Percentiles rank a stretch among this genome's conserved stretches.
Evolutionary conservation across 1,140 invertebrate species (phyloP).

Genomic region (Agrypnia vestita): DNA sequence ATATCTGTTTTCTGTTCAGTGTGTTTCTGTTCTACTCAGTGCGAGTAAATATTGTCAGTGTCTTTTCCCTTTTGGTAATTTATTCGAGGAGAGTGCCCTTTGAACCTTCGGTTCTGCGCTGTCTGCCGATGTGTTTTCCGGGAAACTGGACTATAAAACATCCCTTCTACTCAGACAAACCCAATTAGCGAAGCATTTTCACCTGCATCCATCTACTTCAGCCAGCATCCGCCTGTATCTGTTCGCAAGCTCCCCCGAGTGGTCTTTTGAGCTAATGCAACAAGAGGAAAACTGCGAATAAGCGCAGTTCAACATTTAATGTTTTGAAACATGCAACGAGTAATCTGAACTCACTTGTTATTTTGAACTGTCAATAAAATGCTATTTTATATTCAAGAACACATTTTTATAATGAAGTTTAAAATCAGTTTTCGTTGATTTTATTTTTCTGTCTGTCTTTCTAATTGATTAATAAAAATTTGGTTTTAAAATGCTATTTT

Average conservation of each 20-base stretch:
- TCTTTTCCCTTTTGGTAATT: background rate
- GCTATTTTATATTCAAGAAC: no score
- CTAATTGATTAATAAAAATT: no score
- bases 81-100: slow-evolving; percentile 1
- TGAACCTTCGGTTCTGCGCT: slow-evolving; percentile 5
- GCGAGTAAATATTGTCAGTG: no score
- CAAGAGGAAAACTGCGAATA: background rate
- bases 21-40: no score
- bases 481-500: no score
- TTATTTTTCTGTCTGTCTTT: no score
- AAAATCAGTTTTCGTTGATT: no score
- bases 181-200: slow-evolving; percentile 11
- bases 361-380: no score
- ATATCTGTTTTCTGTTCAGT: no score
- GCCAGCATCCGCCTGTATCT: background rate
- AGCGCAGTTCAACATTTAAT: background rate
- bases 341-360: no score
- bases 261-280: background rate
- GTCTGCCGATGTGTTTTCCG: background rate
- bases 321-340: no score
- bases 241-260: background rate
- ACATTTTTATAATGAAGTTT: no score
- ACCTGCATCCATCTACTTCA: slow-evolving; percentile 14
- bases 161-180: slow-evolving; percentile 10
- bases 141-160: slow-evolving; percentile 13